A percentile compares a stretch with the other conserved stretches of the same genome.
Conservation (phyloP, 2,888 invertebrate genomes). For the Cheilosia variabilis region DNA sequence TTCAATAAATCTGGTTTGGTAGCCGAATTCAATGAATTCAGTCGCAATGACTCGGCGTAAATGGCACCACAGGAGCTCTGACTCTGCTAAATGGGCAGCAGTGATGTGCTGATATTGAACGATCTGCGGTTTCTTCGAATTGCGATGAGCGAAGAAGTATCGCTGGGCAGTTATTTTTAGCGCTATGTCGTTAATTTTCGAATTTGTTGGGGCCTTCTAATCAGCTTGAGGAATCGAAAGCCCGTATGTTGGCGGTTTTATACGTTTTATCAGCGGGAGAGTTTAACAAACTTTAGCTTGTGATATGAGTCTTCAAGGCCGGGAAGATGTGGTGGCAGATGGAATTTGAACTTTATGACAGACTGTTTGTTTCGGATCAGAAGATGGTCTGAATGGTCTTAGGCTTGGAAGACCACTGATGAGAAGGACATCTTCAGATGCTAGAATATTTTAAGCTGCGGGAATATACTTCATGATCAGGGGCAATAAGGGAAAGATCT, state of each 20-base stretch:
- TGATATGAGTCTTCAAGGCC: slow-evolving; percentile 31
- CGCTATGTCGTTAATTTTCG: slow-evolving; percentile 24
- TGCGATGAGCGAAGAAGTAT: slow-evolving; percentile 31
- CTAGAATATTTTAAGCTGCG: too few relatives aligned
- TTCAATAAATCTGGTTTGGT: slow-evolving; percentile 49
- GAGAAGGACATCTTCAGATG: too few relatives aligned
- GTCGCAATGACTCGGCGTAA: slow-evolving; percentile 38
- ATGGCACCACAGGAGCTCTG: slow-evolving; percentile 55
- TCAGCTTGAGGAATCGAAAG: slow-evolving; percentile 16
- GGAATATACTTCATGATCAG: too few relatives aligned
- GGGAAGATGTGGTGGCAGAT: background rate
- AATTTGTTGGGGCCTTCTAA: slow-evolving; percentile 36
- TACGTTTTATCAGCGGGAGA: slow-evolving; percentile 12
- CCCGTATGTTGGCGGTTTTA: slow-evolving; percentile 2
- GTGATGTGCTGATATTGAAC: background rate
- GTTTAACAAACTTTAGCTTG: slow-evolving; percentile 24
- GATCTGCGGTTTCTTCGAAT: slow-evolving; percentile 18
- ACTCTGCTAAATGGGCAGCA: slow-evolving; percentile 2
- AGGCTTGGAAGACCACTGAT: too few relatives aligned
- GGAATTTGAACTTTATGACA: background rate
- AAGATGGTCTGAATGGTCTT: too few relatives aligned
- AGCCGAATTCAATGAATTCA: slow-evolving; percentile 40
- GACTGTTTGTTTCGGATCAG: too few relatives aligned
- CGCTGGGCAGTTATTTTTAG: slow-evolving; percentile 27
- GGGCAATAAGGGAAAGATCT: too few relatives aligned